A percentile compares a stretch with the other conserved stretches of the same genome.
phyloP scores from a whole-genome alignment of 1,140 invertebrate genomes.

The Ostrea edulis region DNA sequence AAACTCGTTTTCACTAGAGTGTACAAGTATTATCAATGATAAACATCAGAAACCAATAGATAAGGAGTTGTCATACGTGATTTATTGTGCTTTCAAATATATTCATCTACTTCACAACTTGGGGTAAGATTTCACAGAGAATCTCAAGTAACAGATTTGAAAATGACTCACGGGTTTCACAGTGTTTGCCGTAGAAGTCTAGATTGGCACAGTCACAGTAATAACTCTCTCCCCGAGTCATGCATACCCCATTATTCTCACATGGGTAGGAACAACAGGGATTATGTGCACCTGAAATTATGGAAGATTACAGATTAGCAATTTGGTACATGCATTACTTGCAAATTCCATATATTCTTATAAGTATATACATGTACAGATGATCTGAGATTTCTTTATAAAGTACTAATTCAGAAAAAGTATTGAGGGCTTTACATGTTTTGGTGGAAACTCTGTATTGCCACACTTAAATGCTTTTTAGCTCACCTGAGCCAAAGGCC shows the following conservation, averaged over 20 bases:
- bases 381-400: too few species aligned
- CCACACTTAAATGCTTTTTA: too few species aligned
- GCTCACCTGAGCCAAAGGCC: too few species aligned
- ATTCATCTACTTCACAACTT: background rate
- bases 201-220: conserved; percentile 75
- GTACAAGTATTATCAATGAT: background rate
- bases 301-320: too few species aligned
- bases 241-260: conserved; percentile 75
- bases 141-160: background rate
- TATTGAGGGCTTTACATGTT: too few species aligned
- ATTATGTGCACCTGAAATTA: conserved; percentile 63
- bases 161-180: conserved; percentile 76
- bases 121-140: background rate
- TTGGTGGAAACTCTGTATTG: too few species aligned
- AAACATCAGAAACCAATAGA: background rate
- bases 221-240: conserved; percentile 70
- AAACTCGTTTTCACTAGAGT: background rate
- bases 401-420: too few species aligned
- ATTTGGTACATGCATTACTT: too few species aligned
- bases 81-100: background rate
- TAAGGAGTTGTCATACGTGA: background rate
- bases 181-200: conserved; percentile 74
- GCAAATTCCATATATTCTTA: too few species aligned
- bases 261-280: conserved; percentile 78
- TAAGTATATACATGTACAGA: too few species aligned